Evolutionary conservation across 2,888 invertebrate genomes (phyloP), one percentile per base, ranked within the genome.

Genomic region (Eupithecia centaureata): DNA sequence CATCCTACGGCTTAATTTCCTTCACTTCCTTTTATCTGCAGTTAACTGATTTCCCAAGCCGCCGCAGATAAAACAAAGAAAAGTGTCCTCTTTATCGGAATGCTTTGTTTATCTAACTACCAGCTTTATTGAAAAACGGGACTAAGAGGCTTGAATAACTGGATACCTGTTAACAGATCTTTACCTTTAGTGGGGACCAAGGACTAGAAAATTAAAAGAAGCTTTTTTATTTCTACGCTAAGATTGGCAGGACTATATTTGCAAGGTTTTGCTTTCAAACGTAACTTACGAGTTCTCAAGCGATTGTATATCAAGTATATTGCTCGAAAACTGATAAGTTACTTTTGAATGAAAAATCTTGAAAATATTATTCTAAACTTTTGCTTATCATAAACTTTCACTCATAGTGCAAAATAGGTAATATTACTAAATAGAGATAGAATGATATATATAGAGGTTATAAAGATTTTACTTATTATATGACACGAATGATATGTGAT

Each of bases 21-120:
- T 47, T 8, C 42, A 18, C 8, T 42, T 42, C 42, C 22, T 54
- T 2, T 27, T 52, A 3, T 56, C 30, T 30, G 54, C 54, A n/a
- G 27, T 30, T 56, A 56, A 27, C 13, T 54, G 28, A 56, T 56
- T 56, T 56, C 54, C 54, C 30, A 28, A 28, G 54, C 54, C 54
- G 30, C 54, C 54, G 28, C 54, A 28, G 47, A 47, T 47, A 47
- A 42, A 56, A 56, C 54, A 56, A 56, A 56, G 52, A 52, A 54
- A 15, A 30, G 8, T 22, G 3, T 30, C n/a, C 18, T 28, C n/a
- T 56, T n/a, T 28, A 28, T 54, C 28, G 28, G n/a, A 27, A 30
- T 54, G 15, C 54, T 54, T 54, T 54, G 27, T 27, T 54, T 28
- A 25, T 18, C 3, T 8, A 18, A 42, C 18, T 18, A 42, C 42